Evolutionary conservation across 2,113 vertebrate species (phyloP), one percentile per base, ranked within the genome.

Genomic region (Chamaetylas fuelleborni): DNA sequence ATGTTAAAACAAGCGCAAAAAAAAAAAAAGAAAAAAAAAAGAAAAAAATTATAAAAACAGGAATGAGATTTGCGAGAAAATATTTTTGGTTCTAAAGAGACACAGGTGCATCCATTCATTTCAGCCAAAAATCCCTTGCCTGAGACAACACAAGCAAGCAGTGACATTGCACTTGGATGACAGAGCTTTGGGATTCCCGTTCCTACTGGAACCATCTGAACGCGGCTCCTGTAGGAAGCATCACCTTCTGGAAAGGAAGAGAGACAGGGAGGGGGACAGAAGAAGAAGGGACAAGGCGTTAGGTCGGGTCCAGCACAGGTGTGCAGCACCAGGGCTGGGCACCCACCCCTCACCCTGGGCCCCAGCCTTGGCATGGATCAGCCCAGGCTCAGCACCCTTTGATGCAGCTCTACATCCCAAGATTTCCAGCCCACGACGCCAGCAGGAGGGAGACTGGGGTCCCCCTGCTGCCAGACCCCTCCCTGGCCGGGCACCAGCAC

Each of bases 151-250:
- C 98, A 98, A 98, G 98, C 98, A 98, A 98, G 98, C 98, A 98
- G 98, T 98, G 99, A 98, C 99, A 99, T 99, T 99, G 99, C 99
- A 99, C 99, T 99, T 99, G 98, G 98, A 99, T 98, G 98, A 98
- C 98, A 98, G 98, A 99, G 99, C 99, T 99, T 99, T 99, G 99
- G 99, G 98, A 98, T 98, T 97, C 97, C 96, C 97, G 95, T 98
- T 98, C 98, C 99, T 99, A 99, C 98, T 99, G 99, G 99, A 99
- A 99, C 99, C 99, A 99, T 98, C 99, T 98, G 98, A 99, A 99
- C 88, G 99, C 99, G 36, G 99, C 99, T 98, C 99, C 99, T 97
- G 99, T 99, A 97, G 99, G 99, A 98, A 99, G 98, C 99, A 99
- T 99, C 98, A 99, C 99, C 99, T 99, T 99, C 99, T 99, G 99